Base-by-base conservation (phyloP, 2,888 invertebrate genomes). In the Phorcus lineatus region DNA sequence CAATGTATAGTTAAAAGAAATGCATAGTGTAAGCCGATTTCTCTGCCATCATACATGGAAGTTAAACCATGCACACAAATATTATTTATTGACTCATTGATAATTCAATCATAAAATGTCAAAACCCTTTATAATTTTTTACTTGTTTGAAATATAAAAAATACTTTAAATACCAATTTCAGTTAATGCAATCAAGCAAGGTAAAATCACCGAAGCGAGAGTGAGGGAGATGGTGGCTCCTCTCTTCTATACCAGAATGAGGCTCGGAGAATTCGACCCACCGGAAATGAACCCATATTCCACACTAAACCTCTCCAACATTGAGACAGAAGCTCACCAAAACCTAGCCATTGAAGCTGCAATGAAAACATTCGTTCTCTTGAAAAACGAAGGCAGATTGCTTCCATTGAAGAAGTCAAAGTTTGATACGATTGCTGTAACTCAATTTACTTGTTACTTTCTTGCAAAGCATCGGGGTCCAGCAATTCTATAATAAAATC, bases 321-420 rank as follows among this genome's bases (percentile, higher is more conserved):
- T 89, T 2, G 87, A 88, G 77, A 88, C 84, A 70, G 82, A 83
- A 0, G 85, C 77, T 31, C 90, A 91, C 76, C 81, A 83, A 31
- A 40, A 81, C 6, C 83, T 90, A n/a, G 85, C 90, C 28, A 77
- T 89, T 0, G 81, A 86, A 54, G 90, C 91, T 16, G 91, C 91
- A 31, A 85, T 86, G 82, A 89, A 88, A 81, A 85, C 89, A n/a
- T 89, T 91, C 81, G 91, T 91, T 3, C 80, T 91, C 78, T 83
- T 91, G 75, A 91, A 91, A 80, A 89, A 91, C 67, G 76, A 80
- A 17, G 55, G 86, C 22, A 62, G 75, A 31, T 36, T 83, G n/a
- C 81, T 89, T 16, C 88, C 89, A 62, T 62, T 91, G 7, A 80
- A 79, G 31, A 86, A 83, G 31, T 54, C 40, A 11, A 55, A 81